Evolutionary conservation across 2,888 invertebrate species (phyloP).

Genomic region (Synergus laeviventris): DNA sequence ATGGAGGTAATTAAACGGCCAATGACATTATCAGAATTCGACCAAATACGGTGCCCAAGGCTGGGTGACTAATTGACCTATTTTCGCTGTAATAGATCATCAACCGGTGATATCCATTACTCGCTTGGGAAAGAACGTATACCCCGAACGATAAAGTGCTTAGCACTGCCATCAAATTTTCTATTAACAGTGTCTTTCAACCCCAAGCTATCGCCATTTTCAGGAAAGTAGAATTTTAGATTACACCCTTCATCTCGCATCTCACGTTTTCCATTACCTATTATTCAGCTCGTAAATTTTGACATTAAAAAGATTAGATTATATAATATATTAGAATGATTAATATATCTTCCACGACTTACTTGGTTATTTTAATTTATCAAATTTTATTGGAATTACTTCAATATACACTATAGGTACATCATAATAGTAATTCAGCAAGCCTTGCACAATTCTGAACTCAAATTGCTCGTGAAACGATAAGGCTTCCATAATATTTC

Average conservation of each 20-base stretch:
- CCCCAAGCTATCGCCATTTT: conserved; percentile 38
- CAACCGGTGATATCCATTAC: conserved; percentile 63
- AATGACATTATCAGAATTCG: conserved; percentile 25
- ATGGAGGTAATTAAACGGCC: conserved; percentile 4
- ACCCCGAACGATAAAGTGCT: conserved; percentile 32
- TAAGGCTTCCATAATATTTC: neutral
- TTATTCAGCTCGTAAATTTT: conserved; percentile 29
- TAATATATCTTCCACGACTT: neutral
- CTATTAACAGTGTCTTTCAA: conserved; percentile 39
- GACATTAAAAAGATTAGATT: conserved; percentile 12
- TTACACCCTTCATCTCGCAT: conserved; percentile 31
- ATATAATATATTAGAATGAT: neutral
- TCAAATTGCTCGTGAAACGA: conserved; percentile 1
- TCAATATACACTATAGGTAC: neutral
- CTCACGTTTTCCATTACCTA: conserved; percentile 12
- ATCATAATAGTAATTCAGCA: neutral
- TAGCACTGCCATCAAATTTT: conserved; percentile 38
- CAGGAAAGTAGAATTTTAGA: conserved; percentile 36
- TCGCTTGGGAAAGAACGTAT: conserved; percentile 29
- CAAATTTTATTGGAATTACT: neutral
- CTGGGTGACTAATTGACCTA: conserved; percentile 64
- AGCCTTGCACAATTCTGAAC: neutral
- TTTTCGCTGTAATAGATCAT: conserved; percentile 68
- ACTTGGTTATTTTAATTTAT: neutral
- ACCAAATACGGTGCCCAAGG: conserved; percentile 42